These are phyloP conservation scores for Sepiola atlantica DNA, from an alignment of 2,888 invertebrate species.

Conservation along the genomic window DNA sequence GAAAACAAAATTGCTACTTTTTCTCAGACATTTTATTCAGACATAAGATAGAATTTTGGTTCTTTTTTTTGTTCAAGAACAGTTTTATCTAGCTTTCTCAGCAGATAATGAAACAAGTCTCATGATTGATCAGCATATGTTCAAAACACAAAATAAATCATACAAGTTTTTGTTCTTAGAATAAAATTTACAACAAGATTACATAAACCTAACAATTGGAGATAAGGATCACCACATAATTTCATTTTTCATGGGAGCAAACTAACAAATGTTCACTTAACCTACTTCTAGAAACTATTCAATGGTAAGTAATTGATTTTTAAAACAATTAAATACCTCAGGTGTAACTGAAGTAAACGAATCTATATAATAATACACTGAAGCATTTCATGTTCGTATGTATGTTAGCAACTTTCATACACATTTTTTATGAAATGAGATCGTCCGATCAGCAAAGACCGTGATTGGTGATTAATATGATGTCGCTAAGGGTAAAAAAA, in stretches of 20 bases:
- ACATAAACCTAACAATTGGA: slow-evolving; percentile 11
- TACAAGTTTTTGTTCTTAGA: neutral
- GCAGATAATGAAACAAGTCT: neutral
- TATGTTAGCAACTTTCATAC: too few relatives aligned
- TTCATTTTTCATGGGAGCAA: neutral
- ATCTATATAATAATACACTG: neutral
- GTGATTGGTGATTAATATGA: too few relatives aligned
- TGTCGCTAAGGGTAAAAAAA: too few relatives aligned
- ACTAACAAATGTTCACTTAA: neutral
- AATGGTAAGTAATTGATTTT: neutral
- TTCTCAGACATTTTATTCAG: neutral
- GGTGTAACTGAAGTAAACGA: neutral
- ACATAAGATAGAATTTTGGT: neutral
- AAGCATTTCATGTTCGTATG: too few relatives aligned
- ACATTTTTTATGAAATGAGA: too few relatives aligned
- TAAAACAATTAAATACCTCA: neutral
- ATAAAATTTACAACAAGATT: slow-evolving; percentile 5
- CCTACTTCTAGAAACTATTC: neutral
- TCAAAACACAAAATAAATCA: neutral
- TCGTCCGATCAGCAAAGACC: too few relatives aligned
- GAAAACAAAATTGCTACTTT: neutral
- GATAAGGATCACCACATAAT: neutral
- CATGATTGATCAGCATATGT: neutral
- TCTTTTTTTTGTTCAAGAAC: neutral
- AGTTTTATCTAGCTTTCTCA: neutral